Evolutionary conservation across 2,888 invertebrate species (phyloP).

Genomic region (Eilema griseolum): DNA sequence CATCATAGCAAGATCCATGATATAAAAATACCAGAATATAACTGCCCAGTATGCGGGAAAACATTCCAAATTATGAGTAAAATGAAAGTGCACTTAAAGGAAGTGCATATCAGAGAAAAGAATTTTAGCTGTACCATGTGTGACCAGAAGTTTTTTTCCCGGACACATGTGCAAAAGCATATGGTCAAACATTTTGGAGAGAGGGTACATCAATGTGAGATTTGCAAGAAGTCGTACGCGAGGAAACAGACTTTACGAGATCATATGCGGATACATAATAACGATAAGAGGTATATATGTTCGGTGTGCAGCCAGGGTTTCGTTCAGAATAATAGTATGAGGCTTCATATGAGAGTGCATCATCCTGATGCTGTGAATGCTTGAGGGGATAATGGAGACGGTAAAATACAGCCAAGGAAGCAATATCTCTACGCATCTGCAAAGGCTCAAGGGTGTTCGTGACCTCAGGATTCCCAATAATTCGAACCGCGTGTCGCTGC

Average conservation of each 20-base stretch:
- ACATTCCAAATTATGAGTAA: slow-evolving; percentile 70
- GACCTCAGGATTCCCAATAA: too few species aligned
- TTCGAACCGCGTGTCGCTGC: too few species aligned
- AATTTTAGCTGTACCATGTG: slow-evolving; percentile 81
- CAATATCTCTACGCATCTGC: too few species aligned
- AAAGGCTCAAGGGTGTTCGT: too few species aligned
- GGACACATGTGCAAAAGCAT: slow-evolving; percentile 82
- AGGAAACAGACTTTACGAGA: slow-evolving; percentile 74
- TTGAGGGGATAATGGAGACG: slow-evolving; percentile 1
- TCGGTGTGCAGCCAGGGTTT: slow-evolving; percentile 66
- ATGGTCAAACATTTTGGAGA: slow-evolving; percentile 84
- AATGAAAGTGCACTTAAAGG: slow-evolving; percentile 73
- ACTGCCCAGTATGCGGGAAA: slow-evolving; percentile 73
- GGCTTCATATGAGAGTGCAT: slow-evolving; percentile 68
- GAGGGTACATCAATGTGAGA: slow-evolving; percentile 75
- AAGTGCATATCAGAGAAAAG: slow-evolving; percentile 79
- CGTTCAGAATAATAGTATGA: slow-evolving; percentile 69
- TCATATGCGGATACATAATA: slow-evolving; percentile 75
- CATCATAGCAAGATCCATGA: slow-evolving; percentile 69
- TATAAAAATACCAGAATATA: slow-evolving; percentile 61
- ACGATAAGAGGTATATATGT: slow-evolving; percentile 66
- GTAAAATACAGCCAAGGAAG: too few species aligned
- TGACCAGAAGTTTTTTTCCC: slow-evolving; percentile 83
- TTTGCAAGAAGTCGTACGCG: slow-evolving; percentile 83
- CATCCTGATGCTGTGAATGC: slow-evolving; percentile 53